Percentiles rank a stretch among this genome's conserved stretches.
Evolutionary conservation across 2,888 invertebrate species (phyloP).

Genomic region (Sinotaia quadrata): DNA sequence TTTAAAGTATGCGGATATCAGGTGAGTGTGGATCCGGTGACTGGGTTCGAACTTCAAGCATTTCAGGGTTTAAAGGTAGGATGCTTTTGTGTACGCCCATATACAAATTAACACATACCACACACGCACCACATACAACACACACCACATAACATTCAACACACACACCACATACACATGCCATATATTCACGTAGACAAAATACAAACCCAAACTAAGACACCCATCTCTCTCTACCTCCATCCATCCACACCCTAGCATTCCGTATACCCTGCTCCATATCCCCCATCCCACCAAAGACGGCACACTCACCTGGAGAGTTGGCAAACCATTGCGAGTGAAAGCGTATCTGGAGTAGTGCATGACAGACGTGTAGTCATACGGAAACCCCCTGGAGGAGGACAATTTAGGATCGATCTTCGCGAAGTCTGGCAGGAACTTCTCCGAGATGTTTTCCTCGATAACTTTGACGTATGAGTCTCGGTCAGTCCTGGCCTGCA

Average conservation of each 20-base stretch:
- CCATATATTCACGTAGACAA: not conserved
- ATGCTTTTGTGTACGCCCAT: too few species aligned
- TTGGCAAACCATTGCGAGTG: conserved; percentile 57
- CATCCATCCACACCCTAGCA: not conserved
- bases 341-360: conserved; percentile 64
- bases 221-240: not conserved
- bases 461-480: conserved; percentile 60
- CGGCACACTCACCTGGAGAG: conserved; percentile 52
- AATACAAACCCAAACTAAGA: not conserved
- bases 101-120: too few species aligned
- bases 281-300: not conserved
- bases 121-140: not conserved
- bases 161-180: not conserved
- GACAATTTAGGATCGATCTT: conserved; percentile 46
- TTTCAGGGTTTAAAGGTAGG: too few species aligned
- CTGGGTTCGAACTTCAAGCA: too few species aligned
- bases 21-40: too few species aligned
- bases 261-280: not conserved
- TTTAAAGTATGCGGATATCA: too few species aligned
- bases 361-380: conserved; percentile 68
- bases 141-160: not conserved
- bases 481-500: conserved; percentile 63
- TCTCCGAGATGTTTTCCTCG: conserved; percentile 57
- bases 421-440: conserved; percentile 56
- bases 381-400: conserved; percentile 62